Base-by-base conservation (phyloP, 2,797 vertebrate species). In the Onychomys torridus region DNA sequence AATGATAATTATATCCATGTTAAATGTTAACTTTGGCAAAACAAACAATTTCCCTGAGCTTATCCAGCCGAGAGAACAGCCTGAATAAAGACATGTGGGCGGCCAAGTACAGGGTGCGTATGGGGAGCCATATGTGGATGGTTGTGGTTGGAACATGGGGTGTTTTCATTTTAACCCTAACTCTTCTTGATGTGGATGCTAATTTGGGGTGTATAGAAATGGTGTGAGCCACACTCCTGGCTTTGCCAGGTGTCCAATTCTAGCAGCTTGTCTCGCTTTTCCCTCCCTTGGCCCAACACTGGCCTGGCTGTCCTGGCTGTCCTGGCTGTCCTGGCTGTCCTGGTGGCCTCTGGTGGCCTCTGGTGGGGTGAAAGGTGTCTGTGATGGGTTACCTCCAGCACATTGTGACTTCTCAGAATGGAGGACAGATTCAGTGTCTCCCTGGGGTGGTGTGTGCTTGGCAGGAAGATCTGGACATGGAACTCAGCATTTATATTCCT, bases 1-100 rank as follows among this genome's bases (percentile, higher is more conserved):
- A 89, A 88, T 55, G 85, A 84, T 65, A 93, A 93, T 94, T 69
- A 89, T 77, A 94, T 89, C 93, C 88, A 92, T 86, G 83, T 87
- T 83, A 89, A 94, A 89, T 97, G 96, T 89, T 94, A 96, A 91
- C 75, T 90, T 93, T 97, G 90, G 78, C 73, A 96, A 92, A 93
- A 83, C 88, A 93, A 97, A 90, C 73, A 90, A 69, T 88, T 94
- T 95, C 32, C 25, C 86, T 71, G 43, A 61, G 61, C 32, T 81
- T 57, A 76, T 95, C 65, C 87, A 97, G 96, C 93, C 7, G 2
- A 89, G 92, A 95, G 82, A 96, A 93, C 84, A 89, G 93, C 90
- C 46, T 81, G 93, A 61, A 79, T 89, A 82, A 83, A 97, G 96
- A 81, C 2, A 34, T 5, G 71, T 93, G 71, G 92, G 95, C 0